phyloP scores from a whole-genome alignment of 2,113 vertebrate species.

The Prolemur simus region DNA sequence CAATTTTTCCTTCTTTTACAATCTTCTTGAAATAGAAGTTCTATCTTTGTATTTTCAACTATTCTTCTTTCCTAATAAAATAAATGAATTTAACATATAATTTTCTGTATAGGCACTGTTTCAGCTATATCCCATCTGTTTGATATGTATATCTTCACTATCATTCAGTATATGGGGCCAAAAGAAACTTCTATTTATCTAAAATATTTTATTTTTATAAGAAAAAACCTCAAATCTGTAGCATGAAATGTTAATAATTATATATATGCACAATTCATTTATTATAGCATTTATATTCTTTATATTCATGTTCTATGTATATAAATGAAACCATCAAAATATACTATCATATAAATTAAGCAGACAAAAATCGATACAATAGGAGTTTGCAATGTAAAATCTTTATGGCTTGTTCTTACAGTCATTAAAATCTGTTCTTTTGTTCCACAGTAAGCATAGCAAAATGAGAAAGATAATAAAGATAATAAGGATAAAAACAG shows the following conservation, averaged over 20 bases:
- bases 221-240: neutral
- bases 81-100: neutral
- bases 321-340: neutral
- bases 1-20: neutral
- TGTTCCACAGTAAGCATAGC: neutral
- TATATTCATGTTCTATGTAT: neutral
- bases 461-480: neutral
- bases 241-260: neutral
- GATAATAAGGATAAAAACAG: neutral
- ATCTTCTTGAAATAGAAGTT: neutral
- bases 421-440: neutral
- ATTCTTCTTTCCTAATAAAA: neutral
- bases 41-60: neutral
- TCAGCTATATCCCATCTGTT: neutral
- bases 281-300: neutral
- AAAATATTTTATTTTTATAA: neutral
- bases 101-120: neutral
- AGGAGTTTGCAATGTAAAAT: neutral
- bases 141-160: neutral
- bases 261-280: neutral
- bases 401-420: neutral
- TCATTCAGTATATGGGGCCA: neutral
- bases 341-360: neutral
- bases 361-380: neutral
- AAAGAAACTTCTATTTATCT: neutral